Conservation (phyloP, 1,140 invertebrate genomes). For the Aethina tumida region DNA sequence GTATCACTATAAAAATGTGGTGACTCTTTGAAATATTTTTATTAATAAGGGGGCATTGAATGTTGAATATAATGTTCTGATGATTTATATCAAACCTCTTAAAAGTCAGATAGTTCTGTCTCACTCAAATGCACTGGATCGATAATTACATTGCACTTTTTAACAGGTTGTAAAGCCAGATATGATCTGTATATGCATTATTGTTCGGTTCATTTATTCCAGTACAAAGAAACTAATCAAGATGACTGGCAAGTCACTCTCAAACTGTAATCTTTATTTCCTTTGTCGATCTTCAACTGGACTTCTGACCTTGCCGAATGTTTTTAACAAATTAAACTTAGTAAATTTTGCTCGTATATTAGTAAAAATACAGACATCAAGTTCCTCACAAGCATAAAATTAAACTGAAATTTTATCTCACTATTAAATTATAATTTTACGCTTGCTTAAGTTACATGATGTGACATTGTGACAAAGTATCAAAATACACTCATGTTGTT, state of each 20-base stretch:
- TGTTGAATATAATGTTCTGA: neutral
- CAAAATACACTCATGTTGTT: neutral
- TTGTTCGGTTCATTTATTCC: slow-evolving; percentile 15
- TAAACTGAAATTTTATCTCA: slow-evolving; percentile 1
- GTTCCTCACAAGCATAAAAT: neutral
- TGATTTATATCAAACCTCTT: neutral
- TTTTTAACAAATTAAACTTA: neutral
- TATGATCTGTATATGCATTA: slow-evolving; percentile 9
- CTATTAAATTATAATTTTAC: neutral
- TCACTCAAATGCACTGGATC: slow-evolving; percentile 4
- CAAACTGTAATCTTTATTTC: slow-evolving; percentile 7
- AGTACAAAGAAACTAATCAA: slow-evolving; percentile 20
- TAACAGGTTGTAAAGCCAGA: neutral
- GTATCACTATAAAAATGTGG: too few relatives aligned
- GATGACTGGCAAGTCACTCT: slow-evolving; percentile 15
- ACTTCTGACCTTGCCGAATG: slow-evolving; percentile 7
- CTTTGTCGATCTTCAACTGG: neutral
- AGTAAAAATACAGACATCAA: neutral
- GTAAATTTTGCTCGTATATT: neutral
- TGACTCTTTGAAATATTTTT: slow-evolving; percentile 6
- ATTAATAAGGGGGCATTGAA: neutral
- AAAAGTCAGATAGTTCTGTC: slow-evolving; percentile 5
- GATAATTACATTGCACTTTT: slow-evolving; percentile 2
- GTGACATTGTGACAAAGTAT: neutral
- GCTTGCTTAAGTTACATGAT: neutral